A percentile compares a stretch with the other conserved stretches of the same genome.
These are phyloP conservation scores for Bembecia ichneumoniformis DNA, from an alignment of 2,888 invertebrate species.

Conservation along the genomic window DNA sequence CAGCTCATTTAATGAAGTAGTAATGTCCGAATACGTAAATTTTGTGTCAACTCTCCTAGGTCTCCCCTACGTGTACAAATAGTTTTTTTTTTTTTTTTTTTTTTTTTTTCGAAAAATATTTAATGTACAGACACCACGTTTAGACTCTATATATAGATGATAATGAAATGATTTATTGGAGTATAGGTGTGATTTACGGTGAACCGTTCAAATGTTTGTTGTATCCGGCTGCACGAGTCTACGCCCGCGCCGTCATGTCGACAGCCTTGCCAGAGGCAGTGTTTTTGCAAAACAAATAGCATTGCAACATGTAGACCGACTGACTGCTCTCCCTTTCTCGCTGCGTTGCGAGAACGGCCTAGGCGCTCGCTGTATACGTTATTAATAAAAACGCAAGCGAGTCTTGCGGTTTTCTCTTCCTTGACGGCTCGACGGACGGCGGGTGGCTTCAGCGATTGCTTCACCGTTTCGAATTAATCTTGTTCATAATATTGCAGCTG, in stretches of 20 bases:
- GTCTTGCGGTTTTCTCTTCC: slow-evolving; percentile 13
- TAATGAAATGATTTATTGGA: neutral
- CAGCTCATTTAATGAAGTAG: no score
- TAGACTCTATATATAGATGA: no score
- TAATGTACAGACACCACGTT: no score
- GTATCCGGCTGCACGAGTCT: slow-evolving; percentile 17
- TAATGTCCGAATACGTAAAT: no score
- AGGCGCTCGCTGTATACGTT: neutral
- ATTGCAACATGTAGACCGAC: slow-evolving; percentile 41
- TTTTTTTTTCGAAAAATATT: no score
- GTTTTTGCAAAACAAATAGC: slow-evolving; percentile 56
- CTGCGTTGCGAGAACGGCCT: slow-evolving; percentile 27
- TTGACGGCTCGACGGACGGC: slow-evolving; percentile 1
- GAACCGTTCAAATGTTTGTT: neutral
- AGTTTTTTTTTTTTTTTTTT: no score
- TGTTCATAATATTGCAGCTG: slow-evolving; percentile 5
- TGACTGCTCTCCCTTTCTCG: slow-evolving; percentile 42
- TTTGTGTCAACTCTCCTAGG: no score
- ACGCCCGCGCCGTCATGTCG: slow-evolving; percentile 19
- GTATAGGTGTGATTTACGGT: neutral
- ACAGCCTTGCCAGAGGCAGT: slow-evolving; percentile 55
- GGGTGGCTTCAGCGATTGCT: slow-evolving; percentile 8
- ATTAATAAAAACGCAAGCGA: slow-evolving; percentile 9
- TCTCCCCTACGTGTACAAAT: no score
- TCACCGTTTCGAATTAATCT: slow-evolving; percentile 9